Evolutionary conservation across 2,113 vertebrate species (phyloP).

Genomic region (Nanorana parkeri): DNA sequence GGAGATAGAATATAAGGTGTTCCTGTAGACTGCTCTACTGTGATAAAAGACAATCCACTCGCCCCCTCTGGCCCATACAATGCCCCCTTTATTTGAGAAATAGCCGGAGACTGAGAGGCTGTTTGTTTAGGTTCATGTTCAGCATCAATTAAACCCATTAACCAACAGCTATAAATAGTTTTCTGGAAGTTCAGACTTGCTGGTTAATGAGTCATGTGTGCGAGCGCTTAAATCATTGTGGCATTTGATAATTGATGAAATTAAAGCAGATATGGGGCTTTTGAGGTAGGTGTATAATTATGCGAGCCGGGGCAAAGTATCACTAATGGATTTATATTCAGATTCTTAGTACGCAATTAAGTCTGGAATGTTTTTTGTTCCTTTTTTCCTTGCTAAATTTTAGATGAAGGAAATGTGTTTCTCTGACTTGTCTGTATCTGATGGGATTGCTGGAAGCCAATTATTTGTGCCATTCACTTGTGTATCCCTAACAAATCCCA

Average conservation of each 20-base stretch:
- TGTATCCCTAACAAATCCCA: too few relatives aligned
- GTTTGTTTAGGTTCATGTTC: conserved; percentile 4
- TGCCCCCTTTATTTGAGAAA: conserved; percentile 19
- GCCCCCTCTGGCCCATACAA: conserved; percentile 14
- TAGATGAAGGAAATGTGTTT: neutral
- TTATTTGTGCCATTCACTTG: too few relatives aligned
- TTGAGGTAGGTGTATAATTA: neutral
- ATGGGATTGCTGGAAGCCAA: too few relatives aligned
- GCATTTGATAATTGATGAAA: conserved; percentile 22
- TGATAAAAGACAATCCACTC: neutral
- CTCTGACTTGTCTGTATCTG: neutral
- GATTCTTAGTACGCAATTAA: neutral
- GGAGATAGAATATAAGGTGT: too few relatives aligned
- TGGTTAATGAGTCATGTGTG: conserved; percentile 37
- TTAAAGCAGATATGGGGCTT: neutral
- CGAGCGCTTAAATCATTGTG: neutral
- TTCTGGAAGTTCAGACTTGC: conserved; percentile 14
- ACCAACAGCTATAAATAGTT: conserved; percentile 30
- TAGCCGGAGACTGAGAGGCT: neutral
- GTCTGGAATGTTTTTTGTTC: neutral
- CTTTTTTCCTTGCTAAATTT: neutral
- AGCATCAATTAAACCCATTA: conserved; percentile 37
- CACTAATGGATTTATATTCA: neutral
- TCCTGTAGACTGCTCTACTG: too few relatives aligned
- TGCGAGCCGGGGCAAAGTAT: conserved; percentile 6